Evolutionary conservation across 92 coral and sea anemone genomes (phyloP), one percentile per base, ranked within the genome.

Genomic region (Palythoa heliodiscus): DNA sequence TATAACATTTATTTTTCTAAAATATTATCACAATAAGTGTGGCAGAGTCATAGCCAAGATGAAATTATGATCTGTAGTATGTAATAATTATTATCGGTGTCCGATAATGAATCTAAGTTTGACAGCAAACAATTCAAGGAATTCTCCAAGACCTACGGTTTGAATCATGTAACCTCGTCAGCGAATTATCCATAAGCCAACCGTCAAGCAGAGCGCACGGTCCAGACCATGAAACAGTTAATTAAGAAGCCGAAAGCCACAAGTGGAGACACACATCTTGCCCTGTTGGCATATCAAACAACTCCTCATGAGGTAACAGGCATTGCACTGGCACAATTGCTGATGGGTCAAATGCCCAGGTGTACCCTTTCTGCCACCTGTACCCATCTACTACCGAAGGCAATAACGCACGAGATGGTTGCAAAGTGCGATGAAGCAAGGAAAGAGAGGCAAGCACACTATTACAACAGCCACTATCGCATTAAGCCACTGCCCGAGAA

Each of bases 271-370:
- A 84, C 84, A 52, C 72, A 66, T 5, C 76, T 86, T 24, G 89
- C 89, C 54, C 50, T 76, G 84, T 50, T 86, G 83, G 84, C 52
- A 10, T 76, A 86, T 69, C 76, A 70, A 76, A 82, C 89, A 6
- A 86, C 84, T 60, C 89, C 84, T 58, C 81, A 76, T 19, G 68
- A 71, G 37, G 85, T 82, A 24, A 76, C 84, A 86, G 77, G 84
- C 20, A 84, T 86, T 9, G 75, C 84, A 66, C 84, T 37, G 23
- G 82, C 39, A 70, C 86, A 68, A 68, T 68, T 82, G 25, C 73
- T 82, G 40, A 67, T 67, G 86, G 76, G 86, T 48, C 22, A 43
- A 40, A 68, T 50, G 24, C 71, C 48, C 24, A 54, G 71, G 68
- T 58, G 52, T 58, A 78, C 83, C 22, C 84, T 79, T 22, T 57